These are phyloP conservation scores for Zhengitettix transpicula DNA, from an alignment of 2,888 invertebrate genomes.

Conservation along the genomic window DNA sequence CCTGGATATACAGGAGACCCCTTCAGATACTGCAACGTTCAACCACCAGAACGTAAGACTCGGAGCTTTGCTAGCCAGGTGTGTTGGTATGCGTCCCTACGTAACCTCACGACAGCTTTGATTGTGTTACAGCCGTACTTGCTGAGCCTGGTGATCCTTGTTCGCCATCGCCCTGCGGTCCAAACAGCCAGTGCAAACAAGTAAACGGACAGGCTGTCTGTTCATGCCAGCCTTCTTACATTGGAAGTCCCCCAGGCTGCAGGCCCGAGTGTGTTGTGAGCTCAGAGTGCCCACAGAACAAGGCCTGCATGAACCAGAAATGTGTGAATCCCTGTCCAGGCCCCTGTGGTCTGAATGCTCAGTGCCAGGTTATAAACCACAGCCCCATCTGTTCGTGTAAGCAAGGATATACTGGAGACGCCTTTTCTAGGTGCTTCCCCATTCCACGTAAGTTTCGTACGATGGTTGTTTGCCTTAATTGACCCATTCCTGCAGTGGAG, in stretches of 20 bases:
- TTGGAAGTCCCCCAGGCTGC: slow-evolving; percentile 50
- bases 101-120: not conserved
- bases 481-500: not conserved
- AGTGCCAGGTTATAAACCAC: slow-evolving; percentile 57
- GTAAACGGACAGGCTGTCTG: slow-evolving; percentile 53
- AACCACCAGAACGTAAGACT: slow-evolving; percentile 8
- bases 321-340: slow-evolving; percentile 55
- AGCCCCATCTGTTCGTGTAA: slow-evolving; percentile 56
- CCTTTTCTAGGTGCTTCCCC: slow-evolving; percentile 50
- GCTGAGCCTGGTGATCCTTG: slow-evolving; percentile 30
- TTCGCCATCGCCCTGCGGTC: slow-evolving; percentile 56
- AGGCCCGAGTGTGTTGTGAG: slow-evolving; percentile 56
- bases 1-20: slow-evolving; percentile 26
- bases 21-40: slow-evolving; percentile 19
- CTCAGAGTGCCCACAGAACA: slow-evolving; percentile 48
- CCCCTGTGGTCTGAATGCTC: slow-evolving; percentile 54
- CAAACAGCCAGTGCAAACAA: slow-evolving; percentile 62
- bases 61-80: not conserved
- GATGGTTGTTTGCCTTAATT: not conserved
- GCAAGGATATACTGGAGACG: slow-evolving; percentile 58
- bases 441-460: slow-evolving; percentile 34
- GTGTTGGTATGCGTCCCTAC: not conserved
- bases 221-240: slow-evolving; percentile 46
- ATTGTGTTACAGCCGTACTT: not conserved
- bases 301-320: slow-evolving; percentile 49